Evolutionary conservation across 2,797 vertebrate species (phyloP).

Genomic region (Philypnodon macrostomus): DNA sequence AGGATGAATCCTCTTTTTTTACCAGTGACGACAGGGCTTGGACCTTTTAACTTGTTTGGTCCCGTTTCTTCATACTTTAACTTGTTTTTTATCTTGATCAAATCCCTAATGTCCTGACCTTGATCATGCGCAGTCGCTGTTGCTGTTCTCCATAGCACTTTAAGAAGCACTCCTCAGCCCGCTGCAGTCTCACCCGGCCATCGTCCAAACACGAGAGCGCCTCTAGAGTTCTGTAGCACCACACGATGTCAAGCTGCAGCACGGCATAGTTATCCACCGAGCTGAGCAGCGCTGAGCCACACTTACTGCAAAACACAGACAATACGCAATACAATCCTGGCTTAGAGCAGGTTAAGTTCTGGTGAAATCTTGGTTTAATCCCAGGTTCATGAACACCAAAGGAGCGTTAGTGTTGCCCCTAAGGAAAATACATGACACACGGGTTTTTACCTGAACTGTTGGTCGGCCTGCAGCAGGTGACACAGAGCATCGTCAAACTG

Average conservation of each 20-base stretch:
- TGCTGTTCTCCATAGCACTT: constrained; percentile 88
- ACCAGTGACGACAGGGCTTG: no score
- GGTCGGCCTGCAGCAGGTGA: constrained; percentile 89
- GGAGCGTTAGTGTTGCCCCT: no score
- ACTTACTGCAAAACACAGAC: constrained; percentile 77
- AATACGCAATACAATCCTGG: no score
- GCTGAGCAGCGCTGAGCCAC: constrained; percentile 78
- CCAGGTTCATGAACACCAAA: neutral
- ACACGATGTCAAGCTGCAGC: constrained; percentile 93
- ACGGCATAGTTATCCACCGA: constrained; percentile 92
- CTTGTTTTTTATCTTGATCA: no score
- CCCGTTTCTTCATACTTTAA: no score
- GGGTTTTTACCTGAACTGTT: constrained; percentile 86
- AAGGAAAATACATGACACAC: no score
- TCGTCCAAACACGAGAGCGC: constrained; percentile 87
- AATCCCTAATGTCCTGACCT: constrained; percentile 82
- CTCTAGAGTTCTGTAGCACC: constrained; percentile 88
- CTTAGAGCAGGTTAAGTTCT: no score
- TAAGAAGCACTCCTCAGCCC: constrained; percentile 85
- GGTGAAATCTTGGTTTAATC: no score
- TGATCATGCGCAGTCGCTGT: constrained; percentile 86
- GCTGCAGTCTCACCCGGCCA: constrained; percentile 78
- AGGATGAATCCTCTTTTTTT: no score
- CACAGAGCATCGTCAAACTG: constrained; percentile 85
- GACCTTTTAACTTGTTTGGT: no score